phyloP scores from a whole-genome alignment of 2,797 vertebrate genomes.

The Scyliorhinus canicula region DNA sequence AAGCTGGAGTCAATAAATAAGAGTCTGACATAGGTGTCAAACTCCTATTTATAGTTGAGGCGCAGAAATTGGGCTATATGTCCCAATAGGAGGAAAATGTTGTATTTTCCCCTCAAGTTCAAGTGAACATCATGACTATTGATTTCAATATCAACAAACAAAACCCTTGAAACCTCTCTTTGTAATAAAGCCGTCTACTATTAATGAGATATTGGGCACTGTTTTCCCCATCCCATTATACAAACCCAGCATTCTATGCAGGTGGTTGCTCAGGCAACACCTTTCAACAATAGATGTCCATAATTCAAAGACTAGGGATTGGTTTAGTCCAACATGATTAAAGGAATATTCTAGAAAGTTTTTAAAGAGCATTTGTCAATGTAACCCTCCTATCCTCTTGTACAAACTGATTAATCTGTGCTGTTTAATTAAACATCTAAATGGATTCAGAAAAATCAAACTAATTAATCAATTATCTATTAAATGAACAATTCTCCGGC shows the following conservation, averaged over 20 bases:
- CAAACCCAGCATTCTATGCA: not conserved
- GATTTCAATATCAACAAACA: conserved; percentile 19
- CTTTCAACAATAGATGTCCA: not conserved
- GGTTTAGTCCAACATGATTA: not conserved
- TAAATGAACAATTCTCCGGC: not conserved
- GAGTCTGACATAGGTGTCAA: too few relatives aligned
- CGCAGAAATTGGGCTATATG: not conserved
- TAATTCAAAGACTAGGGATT: not conserved
- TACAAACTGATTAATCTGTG: not conserved
- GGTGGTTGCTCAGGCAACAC: not conserved
- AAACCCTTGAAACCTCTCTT: not conserved
- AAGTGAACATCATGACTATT: not conserved
- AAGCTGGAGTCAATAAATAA: too few relatives aligned
- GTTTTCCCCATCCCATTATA: not conserved
- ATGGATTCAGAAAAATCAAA: conserved; percentile 1
- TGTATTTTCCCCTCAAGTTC: not conserved
- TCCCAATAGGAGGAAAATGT: not conserved
- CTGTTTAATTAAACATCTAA: conserved; percentile 28
- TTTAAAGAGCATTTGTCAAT: not conserved
- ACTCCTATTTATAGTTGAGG: too few relatives aligned
- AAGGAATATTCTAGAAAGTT: not conserved
- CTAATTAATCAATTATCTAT: not conserved
- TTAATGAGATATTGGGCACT: not conserved
- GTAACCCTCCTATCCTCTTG: not conserved
- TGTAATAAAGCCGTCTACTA: not conserved